Base-by-base conservation (phyloP, 2,113 vertebrate genomes). In the Hyla sarda region DNA sequence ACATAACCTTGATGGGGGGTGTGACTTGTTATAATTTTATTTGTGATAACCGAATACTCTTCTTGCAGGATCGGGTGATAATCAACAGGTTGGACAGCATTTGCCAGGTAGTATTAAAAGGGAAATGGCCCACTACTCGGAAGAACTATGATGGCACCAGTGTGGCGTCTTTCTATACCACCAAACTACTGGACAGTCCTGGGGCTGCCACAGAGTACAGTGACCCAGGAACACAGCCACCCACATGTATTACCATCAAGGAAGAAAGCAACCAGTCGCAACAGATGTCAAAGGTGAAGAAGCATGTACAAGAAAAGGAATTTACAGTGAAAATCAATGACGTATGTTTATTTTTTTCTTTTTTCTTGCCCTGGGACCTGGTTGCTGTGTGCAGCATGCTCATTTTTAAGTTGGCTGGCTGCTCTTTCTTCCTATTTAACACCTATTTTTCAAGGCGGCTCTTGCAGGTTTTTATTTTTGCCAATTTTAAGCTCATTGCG, bases 261-360 rank as follows among this genome's bases (percentile, higher is more conserved):
- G 97, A 99, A 93, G 98, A 99, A 71, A 95, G 93, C 48, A 96
- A 97, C 47, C 96, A 96, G 23, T 97, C 97, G 34, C 90, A 97
- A 93, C 98, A 99, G 95, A 96, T 97, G 96, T 96, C 97, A 97
- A 99, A 99, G 98, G 98, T 99, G 97, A 99, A 97, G 97, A 98
- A 97, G 97, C 97, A 98, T 98, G 98, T 98, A 96, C 96, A 95
- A 97, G 97, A 98, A 97, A 99, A 99, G 97, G 97, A 99, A 96
- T 99, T 99, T 98, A 99, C 98, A 97, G 97, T 99, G 96, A 99
- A 98, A 97, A 97, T 99, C 95, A 99, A 98, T 95, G 96, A 99
- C 96, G 98, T 99, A 99, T 99, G 98, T 99, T 96, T 83, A 93
- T 96, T 97, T 97, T 98, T 81, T 81, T 92, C 96, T 95, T 96